Conservation (phyloP, 2,888 invertebrate genomes). For the Erpobdella octoculata region DNA sequence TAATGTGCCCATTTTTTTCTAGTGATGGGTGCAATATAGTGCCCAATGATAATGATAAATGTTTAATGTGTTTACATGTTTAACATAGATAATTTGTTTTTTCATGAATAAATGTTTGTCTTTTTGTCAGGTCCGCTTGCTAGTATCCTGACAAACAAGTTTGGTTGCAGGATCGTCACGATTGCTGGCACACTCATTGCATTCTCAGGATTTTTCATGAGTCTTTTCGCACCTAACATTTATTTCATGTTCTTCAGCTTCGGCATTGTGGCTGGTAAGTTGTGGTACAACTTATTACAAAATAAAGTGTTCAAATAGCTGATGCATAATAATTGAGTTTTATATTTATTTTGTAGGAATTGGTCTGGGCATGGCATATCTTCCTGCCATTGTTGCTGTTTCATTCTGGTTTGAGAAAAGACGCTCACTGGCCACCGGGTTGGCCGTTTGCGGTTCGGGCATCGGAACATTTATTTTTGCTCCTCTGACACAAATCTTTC, state of each 20-base stretch:
- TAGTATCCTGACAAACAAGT: slow-evolving; percentile 85
- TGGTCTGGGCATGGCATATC: slow-evolving; percentile 91
- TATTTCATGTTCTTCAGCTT: slow-evolving; percentile 80
- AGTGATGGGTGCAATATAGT: no score
- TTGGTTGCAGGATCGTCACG: slow-evolving; percentile 83
- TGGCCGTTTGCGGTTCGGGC: slow-evolving; percentile 91
- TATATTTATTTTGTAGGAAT: slow-evolving; percentile 55
- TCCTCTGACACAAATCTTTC: slow-evolving; percentile 56
- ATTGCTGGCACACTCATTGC: slow-evolving; percentile 73
- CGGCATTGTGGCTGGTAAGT: slow-evolving; percentile 72
- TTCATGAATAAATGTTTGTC: no score
- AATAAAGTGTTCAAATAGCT: background rate
- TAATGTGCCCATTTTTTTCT: no score
- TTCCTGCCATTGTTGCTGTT: slow-evolving; percentile 94
- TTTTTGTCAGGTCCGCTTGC: slow-evolving; percentile 85
- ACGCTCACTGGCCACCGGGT: slow-evolving; percentile 87
- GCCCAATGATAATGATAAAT: no score
- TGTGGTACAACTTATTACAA: no score
- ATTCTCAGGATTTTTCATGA: slow-evolving; percentile 67
- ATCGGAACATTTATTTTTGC: slow-evolving; percentile 88
- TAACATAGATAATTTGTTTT: no score
- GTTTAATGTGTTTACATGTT: no score
- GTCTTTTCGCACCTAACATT: slow-evolving; percentile 75
- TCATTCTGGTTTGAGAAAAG: slow-evolving; percentile 92
- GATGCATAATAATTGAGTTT: background rate